Base-by-base conservation (phyloP, 2,797 vertebrate genomes). In the Bradypodion pumilum region DNA sequence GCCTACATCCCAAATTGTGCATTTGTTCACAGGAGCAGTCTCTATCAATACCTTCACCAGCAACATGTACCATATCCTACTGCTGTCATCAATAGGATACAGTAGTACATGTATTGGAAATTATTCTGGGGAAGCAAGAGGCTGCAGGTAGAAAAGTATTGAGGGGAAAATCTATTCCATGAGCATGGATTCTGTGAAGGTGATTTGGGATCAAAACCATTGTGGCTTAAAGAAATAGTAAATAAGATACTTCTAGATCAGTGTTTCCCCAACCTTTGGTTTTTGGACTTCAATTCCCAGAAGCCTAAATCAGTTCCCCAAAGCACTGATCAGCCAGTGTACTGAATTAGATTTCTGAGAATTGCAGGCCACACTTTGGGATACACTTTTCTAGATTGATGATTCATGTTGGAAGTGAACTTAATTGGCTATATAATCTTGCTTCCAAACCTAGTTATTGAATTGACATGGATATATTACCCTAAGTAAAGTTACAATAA, bases 331-430 rank as follows among this genome's bases (percentile, higher is more conserved):
- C n/a, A n/a, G n/a, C n/a, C n/a, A n/a, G n/a, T n/a, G n/a, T n/a
- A n/a, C n/a, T n/a, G n/a, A n/a, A n/a, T n/a, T n/a, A n/a, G n/a
- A n/a, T n/a, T n/a, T n/a, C n/a, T n/a, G n/a, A n/a, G n/a, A n/a
- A n/a, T n/a, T n/a, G n/a, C n/a, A n/a, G n/a, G n/a, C n/a, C n/a
- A n/a, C n/a, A n/a, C n/a, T n/a, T n/a, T n/a, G n/a, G n/a, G n/a
- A n/a, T n/a, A n/a, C n/a, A n/a, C n/a, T n/a, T n/a, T n/a, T n/a
- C n/a, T n/a, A 46, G 25, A 29, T 4, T 0, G 85, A 83, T 85
- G 88, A 84, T 87, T 89, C 87, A 89, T 86, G 84, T 44, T 81
- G 84, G 81, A n/a, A 81, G 40, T 5, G 0, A 76, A 66, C 25
- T 21, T 68, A 13, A 25, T n/a, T 15, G 49, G 32, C 23, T 63